Evolutionary conservation across 2,113 vertebrate genomes (phyloP).

Genomic region (Macrotis lagotis): DNA sequence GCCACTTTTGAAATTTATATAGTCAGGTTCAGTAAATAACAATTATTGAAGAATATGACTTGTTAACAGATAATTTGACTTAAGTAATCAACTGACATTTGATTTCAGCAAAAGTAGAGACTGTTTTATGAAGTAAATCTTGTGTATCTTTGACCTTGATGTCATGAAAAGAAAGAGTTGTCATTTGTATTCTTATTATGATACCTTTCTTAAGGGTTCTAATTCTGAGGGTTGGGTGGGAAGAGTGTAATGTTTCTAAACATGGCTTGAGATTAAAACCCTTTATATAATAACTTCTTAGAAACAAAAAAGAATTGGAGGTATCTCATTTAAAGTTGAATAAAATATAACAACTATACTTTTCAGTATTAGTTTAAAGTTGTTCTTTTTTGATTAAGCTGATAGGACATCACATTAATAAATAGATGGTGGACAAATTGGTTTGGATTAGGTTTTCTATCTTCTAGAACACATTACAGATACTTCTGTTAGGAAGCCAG

Average conservation of each 20-base stretch:
- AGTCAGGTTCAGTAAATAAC: conserved; percentile 71
- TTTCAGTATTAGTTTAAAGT: conserved; percentile 21
- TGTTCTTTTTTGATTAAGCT: conserved; percentile 32
- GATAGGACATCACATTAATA: background rate
- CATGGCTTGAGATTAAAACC: conserved; percentile 69
- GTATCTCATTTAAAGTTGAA: conserved; percentile 55
- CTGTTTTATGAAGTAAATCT: background rate
- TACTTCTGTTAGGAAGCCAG: conserved; percentile 36
- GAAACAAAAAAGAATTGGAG: conserved; percentile 58
- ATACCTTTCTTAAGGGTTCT: conserved; percentile 52
- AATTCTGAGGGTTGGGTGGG: conserved; percentile 24
- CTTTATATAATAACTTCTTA: conserved; percentile 58
- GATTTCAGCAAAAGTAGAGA: conserved; percentile 69
- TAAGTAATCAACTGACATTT: conserved; percentile 69
- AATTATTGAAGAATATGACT: conserved; percentile 67
- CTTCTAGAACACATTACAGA: conserved; percentile 18
- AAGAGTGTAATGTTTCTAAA: conserved; percentile 1
- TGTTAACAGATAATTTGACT: conserved; percentile 66
- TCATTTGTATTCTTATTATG: conserved; percentile 57
- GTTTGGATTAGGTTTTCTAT: conserved; percentile 48
- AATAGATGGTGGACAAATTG: background rate
- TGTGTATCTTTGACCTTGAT: conserved; percentile 59
- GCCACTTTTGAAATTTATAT: conserved; percentile 57
- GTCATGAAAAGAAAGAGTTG: background rate
- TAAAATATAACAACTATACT: conserved; percentile 21